Conservation (phyloP, 2,113 vertebrate species). For the Nannobrachium achirus region DNA sequence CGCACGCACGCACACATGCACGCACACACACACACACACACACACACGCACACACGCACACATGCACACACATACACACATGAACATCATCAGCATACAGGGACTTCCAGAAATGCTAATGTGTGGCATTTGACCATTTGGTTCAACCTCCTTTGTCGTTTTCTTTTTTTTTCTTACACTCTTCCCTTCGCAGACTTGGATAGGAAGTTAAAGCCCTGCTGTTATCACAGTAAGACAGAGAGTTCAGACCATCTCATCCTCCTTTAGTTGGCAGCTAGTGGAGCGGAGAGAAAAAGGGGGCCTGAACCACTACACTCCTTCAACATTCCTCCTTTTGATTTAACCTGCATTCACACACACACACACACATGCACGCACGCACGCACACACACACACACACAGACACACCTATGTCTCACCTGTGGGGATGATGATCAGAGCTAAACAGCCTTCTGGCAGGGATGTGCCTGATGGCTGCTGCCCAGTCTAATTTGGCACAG, state of each 20-base stretch:
- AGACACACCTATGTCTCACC: constrained; percentile 36
- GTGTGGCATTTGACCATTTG: constrained; percentile 40
- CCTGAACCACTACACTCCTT: constrained; percentile 51
- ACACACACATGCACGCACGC: not conserved
- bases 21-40: not conserved
- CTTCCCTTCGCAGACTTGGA: constrained; percentile 20
- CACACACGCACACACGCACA: constrained; percentile 26
- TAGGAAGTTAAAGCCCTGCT: constrained; percentile 40
- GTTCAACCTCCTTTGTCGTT: constrained; percentile 23
- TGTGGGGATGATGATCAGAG: constrained; percentile 63
- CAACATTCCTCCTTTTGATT: not conserved
- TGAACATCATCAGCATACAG: constrained; percentile 34
- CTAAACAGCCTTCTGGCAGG: constrained; percentile 50
- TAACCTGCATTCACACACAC: too few species aligned
- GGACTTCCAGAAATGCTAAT: constrained; percentile 60
- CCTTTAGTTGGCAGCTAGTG: constrained; percentile 12
- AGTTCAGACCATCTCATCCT: constrained; percentile 28
- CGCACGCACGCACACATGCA: not conserved
- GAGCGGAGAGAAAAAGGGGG: not conserved
- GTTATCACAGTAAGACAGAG: constrained; percentile 58
- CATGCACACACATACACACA: constrained; percentile 10
- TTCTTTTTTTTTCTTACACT: constrained; percentile 33
- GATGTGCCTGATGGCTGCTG: constrained; percentile 67
- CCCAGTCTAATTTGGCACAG: constrained; percentile 57
- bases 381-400: constrained; percentile 8